These are phyloP conservation scores for Pterocles orientalis DNA, from an alignment of 2,113 vertebrate genomes.

Conservation along the genomic window DNA sequence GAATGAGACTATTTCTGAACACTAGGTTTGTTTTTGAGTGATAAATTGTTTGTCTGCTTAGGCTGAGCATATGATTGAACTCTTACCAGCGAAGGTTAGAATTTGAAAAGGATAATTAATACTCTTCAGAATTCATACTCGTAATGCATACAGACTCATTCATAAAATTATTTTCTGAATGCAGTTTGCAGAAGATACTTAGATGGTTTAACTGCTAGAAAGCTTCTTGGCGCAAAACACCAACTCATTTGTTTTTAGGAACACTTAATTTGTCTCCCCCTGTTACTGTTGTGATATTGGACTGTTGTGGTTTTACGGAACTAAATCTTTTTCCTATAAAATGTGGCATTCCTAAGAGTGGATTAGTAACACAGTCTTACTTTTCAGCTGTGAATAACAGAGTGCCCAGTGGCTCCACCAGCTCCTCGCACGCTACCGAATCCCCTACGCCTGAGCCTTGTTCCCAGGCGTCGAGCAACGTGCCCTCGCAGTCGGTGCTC, in stretches of 20 bases:
- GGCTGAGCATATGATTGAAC: background rate
- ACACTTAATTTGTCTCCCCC: background rate
- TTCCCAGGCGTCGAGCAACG: conserved; percentile 80
- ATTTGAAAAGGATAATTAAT: background rate
- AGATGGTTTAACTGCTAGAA: background rate
- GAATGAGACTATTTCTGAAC: background rate
- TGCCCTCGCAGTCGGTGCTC: conserved; percentile 85
- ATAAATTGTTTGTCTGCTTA: background rate
- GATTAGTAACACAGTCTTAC: conserved; percentile 18
- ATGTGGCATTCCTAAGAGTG: background rate
- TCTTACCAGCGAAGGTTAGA: background rate
- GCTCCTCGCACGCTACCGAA: conserved; percentile 81
- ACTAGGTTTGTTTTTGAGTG: background rate
- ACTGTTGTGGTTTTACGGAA: background rate
- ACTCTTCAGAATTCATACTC: background rate
- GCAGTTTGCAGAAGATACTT: background rate
- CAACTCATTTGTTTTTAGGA: background rate
- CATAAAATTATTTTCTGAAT: background rate
- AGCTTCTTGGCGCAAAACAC: background rate
- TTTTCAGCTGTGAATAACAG: conserved; percentile 93
- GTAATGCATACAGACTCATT: background rate
- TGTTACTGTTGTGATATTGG: background rate
- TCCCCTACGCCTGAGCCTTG: conserved; percentile 85
- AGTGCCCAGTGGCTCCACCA: conserved; percentile 83
- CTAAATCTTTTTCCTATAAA: background rate